Conservation (phyloP, 2,888 invertebrate species). For the Lithophane leautieri region DNA sequence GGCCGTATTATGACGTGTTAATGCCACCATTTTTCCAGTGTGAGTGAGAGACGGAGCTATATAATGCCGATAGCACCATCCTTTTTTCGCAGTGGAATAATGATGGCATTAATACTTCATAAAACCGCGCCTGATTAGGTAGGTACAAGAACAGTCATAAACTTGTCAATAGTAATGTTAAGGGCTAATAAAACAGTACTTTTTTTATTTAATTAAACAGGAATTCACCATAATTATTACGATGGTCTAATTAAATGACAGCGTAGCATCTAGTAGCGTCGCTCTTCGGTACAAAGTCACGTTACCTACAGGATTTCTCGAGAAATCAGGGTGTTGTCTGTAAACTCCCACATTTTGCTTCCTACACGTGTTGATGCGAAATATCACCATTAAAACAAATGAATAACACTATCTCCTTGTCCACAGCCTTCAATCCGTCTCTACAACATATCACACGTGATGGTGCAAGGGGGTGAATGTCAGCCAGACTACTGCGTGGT, state of each 20-base stretch:
- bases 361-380: not conserved
- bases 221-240: not conserved
- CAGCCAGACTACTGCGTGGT: slow-evolving; percentile 82
- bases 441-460: slow-evolving; percentile 85
- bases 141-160: not conserved
- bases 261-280: not conserved
- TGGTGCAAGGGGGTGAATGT: slow-evolving; percentile 86
- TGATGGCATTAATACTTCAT: too few relatives aligned
- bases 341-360: not conserved
- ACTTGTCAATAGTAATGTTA: not conserved
- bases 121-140: not conserved
- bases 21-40: too few relatives aligned
- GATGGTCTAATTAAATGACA: not conserved
- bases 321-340: not conserved
- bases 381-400: not conserved
- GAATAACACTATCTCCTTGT: slow-evolving; percentile 34
- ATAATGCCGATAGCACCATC: too few relatives aligned
- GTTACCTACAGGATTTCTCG: not conserved
- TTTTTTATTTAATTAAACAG: too few relatives aligned
- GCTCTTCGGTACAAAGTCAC: not conserved
- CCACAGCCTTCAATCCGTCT: slow-evolving; percentile 84
- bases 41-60: too few relatives aligned
- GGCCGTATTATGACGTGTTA: too few relatives aligned
- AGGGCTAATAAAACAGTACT: too few relatives aligned
- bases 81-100: too few relatives aligned